Base-by-base conservation (phyloP, 2,888 invertebrate species). In the Nesidiocoris tenuis region DNA sequence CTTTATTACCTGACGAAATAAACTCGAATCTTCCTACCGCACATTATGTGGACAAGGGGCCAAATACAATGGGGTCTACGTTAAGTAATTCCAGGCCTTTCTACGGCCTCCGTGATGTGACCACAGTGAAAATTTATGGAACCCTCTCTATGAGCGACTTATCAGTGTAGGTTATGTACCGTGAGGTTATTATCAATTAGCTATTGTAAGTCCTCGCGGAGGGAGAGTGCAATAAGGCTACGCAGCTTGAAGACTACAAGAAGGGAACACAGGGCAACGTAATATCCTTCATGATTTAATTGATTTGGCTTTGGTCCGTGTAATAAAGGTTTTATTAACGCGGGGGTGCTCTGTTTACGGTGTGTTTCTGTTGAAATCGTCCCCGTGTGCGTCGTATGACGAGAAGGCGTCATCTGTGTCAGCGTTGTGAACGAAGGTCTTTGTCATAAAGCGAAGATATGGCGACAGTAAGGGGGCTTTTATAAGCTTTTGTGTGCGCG, bases 401-500 rank as follows among this genome's bases (percentile, higher is more conserved):
- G 16, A 22, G 59, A 21, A 23, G 70, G 61, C 19, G 3, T 3
- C 19, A 19, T 59, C 59, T 18, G 16, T 7, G 59, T 18, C 16
- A 18, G 61, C 5, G 71, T 56, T 1, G 61, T 18, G 21, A n/a
- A 17, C n/a, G 71, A 23, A 23, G 70, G 61, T 39, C 61, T 71
- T 71, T 71, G 74, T 74, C 74, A 64, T 74, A 74, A 74, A 74
- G 74, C 54, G 55, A 74, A 74, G 74, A 74, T 74, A 74, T 74
- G 74, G 64, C 74, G 74, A 74, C 74, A 63, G 63, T 74, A 63
- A 74, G 64, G 74, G 74, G 59, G 74, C 74, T 74, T 74, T 74
- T 74, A 74, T 74, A 74, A 64, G 74, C 74, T 74, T 61, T 18
- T 17, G 21, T 55, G 61, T 63, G 59, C 55, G 74, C 55, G 64